Conservation (phyloP, 2,797 vertebrate species). For the Myiotriccus ornatus region DNA sequence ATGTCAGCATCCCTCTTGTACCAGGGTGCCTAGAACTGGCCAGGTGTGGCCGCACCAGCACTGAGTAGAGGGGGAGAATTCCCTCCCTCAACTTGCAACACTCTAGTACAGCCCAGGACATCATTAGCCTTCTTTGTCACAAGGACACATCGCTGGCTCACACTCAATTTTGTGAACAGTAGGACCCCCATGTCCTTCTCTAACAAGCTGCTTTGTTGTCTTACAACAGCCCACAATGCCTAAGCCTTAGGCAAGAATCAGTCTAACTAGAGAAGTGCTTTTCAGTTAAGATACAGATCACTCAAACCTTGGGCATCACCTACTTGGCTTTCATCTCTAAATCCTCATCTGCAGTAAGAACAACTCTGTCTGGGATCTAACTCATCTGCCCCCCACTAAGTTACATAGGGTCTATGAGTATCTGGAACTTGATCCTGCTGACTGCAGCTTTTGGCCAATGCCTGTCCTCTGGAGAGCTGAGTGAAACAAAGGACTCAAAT, state of each 20-base stretch:
- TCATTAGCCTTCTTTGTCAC: fast-evolving
- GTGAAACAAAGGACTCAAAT: background rate
- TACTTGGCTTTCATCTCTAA: background rate
- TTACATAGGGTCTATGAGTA: background rate
- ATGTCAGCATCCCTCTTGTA: background rate
- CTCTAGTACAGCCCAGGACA: background rate
- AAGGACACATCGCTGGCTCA: background rate
- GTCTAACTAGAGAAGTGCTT: background rate
- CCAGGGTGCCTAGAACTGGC: background rate
- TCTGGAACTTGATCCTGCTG: background rate
- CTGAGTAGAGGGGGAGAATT: background rate
- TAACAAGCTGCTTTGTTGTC: background rate
- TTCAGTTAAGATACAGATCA: background rate
- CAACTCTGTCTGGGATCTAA: background rate
- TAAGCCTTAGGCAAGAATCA: background rate
- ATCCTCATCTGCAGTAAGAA: background rate
- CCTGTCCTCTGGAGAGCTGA: background rate
- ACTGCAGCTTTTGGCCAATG: background rate
- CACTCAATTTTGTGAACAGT: background rate
- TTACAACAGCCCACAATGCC: background rate
- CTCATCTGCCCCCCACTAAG: background rate
- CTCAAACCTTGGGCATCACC: background rate
- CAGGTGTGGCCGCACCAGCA: background rate
- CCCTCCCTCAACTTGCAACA: background rate
- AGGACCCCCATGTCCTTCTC: background rate